Conservation (phyloP, 2,113 vertebrate genomes). For the Semnornis frantzii region DNA sequence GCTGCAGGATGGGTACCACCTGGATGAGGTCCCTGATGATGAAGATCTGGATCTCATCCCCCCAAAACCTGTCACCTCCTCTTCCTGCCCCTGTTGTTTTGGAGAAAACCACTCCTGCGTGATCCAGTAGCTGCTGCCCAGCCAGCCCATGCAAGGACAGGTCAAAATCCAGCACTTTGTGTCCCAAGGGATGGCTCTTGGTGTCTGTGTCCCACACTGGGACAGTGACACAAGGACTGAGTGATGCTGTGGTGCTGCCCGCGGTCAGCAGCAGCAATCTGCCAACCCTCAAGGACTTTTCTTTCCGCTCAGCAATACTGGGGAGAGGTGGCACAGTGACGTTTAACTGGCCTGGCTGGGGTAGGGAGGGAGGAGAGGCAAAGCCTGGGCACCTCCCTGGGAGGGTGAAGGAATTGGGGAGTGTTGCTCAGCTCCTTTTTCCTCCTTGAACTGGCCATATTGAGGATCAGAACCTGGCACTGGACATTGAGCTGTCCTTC, state of each 20-base stretch:
- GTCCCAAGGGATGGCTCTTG: background rate
- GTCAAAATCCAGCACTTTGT: slow-evolving; percentile 14
- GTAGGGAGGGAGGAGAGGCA: background rate
- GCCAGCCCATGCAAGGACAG: background rate
- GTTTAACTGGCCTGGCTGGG: background rate
- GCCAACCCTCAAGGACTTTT: background rate
- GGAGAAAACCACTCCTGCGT: slow-evolving; percentile 81
- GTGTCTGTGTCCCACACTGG: accelerated
- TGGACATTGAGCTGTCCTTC: background rate
- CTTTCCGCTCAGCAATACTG: background rate
- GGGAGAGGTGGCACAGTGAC: background rate
- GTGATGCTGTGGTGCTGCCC: background rate
- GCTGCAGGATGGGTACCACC: slow-evolving; percentile 92
- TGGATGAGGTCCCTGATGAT: slow-evolving; percentile 95
- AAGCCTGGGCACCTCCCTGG: background rate
- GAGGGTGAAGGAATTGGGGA: background rate
- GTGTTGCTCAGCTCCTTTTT: background rate
- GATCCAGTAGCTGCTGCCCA: slow-evolving; percentile 79
- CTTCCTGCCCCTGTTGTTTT: slow-evolving; percentile 84
- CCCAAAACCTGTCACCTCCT: slow-evolving; percentile 87
- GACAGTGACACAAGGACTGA: background rate
- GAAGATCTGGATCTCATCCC: slow-evolving; percentile 97
- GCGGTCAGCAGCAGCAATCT: background rate
- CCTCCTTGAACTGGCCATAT: too few species aligned
- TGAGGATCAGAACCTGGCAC: background rate